These are phyloP conservation scores for Phenganax marumi DNA, from an alignment of 92 coral and sea anemone species.

Conservation along the genomic window DNA sequence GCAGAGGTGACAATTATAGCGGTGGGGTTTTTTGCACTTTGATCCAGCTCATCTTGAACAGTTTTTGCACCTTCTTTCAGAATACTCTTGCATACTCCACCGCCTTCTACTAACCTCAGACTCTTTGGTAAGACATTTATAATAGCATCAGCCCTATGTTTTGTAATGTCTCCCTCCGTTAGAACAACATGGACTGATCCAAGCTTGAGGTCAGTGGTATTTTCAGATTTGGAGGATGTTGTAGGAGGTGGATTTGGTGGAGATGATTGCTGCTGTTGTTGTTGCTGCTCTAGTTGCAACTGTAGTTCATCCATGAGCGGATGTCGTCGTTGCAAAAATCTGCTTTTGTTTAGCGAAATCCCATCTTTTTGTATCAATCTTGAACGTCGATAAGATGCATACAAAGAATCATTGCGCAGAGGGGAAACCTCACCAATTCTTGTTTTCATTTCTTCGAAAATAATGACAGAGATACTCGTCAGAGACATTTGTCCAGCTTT, in stretches of 20 bases:
- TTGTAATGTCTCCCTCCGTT: conserved; percentile 25
- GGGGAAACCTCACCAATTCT: not conserved
- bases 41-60: conserved; percentile 18
- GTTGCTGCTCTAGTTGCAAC: not conserved
- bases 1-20: not conserved
- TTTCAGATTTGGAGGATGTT: not conserved
- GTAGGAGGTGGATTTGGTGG: not conserved
- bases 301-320: too few relatives aligned
- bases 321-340: too few relatives aligned
- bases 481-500: not conserved
- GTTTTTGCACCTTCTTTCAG: conserved; percentile 5
- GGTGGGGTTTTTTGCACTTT: not conserved
- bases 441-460: not conserved
- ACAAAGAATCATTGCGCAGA: not conserved
- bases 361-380: too few relatives aligned
- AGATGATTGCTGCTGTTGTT: too few relatives aligned
- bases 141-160: conserved; percentile 15
- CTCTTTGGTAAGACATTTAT: conserved; percentile 2
- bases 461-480: not conserved
- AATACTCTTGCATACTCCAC: conserved; percentile 15
- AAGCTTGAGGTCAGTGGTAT: not conserved
- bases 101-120: conserved; percentile 13
- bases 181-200: conserved; percentile 19
- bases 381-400: not conserved
- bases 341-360: too few relatives aligned